A percentile compares a stretch with the other conserved stretches of the same genome.
Conservation (phyloP, 2,113 vertebrate genomes). For the Puntigrus tetrazona region DNA sequence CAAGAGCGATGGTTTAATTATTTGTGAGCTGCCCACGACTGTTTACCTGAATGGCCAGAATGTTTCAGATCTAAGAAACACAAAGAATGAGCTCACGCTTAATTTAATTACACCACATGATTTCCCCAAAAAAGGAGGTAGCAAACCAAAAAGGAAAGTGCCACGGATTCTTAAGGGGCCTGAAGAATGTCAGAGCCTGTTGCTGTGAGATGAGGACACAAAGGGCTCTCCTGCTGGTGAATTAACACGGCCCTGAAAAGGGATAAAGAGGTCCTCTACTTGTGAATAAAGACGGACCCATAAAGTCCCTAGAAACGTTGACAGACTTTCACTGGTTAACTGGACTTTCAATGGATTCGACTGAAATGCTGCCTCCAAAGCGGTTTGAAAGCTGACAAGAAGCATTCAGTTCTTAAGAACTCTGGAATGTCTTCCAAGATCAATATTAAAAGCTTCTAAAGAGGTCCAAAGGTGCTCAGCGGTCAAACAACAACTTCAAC, state of each 20-base stretch:
- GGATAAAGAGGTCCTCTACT: slow-evolving; percentile 23
- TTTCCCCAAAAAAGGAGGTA: slow-evolving; percentile 59
- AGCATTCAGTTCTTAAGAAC: not conserved
- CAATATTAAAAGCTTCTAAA: slow-evolving; percentile 8
- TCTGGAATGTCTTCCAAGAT: slow-evolving; percentile 31
- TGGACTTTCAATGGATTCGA: slow-evolving; percentile 45
- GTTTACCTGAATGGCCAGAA: slow-evolving; percentile 49
- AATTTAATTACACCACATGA: slow-evolving; percentile 68
- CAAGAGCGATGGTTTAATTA: not conserved
- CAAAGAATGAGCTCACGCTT: slow-evolving; percentile 56
- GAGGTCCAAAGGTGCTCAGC: not conserved
- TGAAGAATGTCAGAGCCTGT: slow-evolving; percentile 49
- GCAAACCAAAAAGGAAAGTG: slow-evolving; percentile 47
- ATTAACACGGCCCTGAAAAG: slow-evolving; percentile 36
- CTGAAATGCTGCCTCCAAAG: slow-evolving; percentile 39
- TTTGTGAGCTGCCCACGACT: slow-evolving; percentile 15
- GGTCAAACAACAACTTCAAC: slow-evolving; percentile 2
- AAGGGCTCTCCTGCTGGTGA: slow-evolving; percentile 42
- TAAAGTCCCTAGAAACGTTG: slow-evolving; percentile 20
- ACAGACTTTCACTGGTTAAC: slow-evolving; percentile 27
- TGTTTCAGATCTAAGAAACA: slow-evolving; percentile 49
- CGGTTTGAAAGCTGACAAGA: slow-evolving; percentile 17
- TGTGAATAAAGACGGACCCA: slow-evolving; percentile 39
- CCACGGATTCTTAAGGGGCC: slow-evolving; percentile 42
- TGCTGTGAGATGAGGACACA: slow-evolving; percentile 44